Conservation (phyloP, 2,888 invertebrate genomes). For the Hydropsyche betteni region DNA sequence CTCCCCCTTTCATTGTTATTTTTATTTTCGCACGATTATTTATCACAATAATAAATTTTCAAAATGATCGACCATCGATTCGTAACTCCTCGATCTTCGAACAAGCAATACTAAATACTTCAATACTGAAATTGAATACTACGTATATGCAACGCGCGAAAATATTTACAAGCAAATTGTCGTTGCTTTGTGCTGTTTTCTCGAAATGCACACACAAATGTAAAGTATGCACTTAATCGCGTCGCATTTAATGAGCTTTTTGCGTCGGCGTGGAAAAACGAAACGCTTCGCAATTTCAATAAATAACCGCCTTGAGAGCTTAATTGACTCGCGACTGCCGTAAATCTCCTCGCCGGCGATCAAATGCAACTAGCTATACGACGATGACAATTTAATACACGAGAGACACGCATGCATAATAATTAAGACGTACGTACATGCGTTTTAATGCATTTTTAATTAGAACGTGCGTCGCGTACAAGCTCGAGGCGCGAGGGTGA, state of each 20-base stretch:
- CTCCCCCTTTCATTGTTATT: constrained; percentile 8
- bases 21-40: not conserved
- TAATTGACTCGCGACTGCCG: constrained; percentile 31
- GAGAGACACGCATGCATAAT: constrained; percentile 14
- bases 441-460: constrained; percentile 48
- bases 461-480: constrained; percentile 17
- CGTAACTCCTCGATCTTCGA: not conserved
- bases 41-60: constrained; percentile 1
- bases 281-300: constrained; percentile 25
- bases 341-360: constrained; percentile 15
- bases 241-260: constrained; percentile 20
- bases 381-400: constrained; percentile 25
- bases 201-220: too few relatives aligned
- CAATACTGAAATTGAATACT: not conserved
- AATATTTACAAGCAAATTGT: not conserved
- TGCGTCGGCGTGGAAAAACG: constrained; percentile 22
- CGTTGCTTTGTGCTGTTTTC: too few relatives aligned
- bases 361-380: constrained; percentile 8
- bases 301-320: constrained; percentile 25
- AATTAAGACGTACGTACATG: constrained; percentile 45
- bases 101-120: not conserved
- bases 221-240: not conserved
- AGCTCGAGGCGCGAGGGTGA: not conserved
- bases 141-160: constrained; percentile 3
- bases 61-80: constrained; percentile 8